A percentile compares a stretch with the other conserved stretches of the same genome.
These are phyloP conservation scores for Capitella teleta DNA, from an alignment of 1,140 invertebrate genomes.

Conservation along the genomic window DNA sequence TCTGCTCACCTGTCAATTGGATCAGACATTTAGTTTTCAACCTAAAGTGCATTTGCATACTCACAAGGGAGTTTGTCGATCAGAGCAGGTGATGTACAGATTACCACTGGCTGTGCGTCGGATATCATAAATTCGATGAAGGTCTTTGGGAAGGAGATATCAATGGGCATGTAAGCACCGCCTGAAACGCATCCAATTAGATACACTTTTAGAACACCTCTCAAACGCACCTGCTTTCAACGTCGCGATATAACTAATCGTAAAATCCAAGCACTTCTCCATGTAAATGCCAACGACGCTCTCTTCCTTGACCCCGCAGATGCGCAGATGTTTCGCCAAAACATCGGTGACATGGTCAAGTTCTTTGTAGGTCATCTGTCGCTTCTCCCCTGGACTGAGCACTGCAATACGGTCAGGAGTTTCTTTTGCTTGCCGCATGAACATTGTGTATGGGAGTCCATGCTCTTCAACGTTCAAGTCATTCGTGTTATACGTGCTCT, in stretches of 20 bases:
- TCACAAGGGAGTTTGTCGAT: constrained; percentile 20
- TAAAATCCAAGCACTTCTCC: constrained; percentile 39
- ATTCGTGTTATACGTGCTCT: no score
- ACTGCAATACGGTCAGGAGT: constrained; percentile 28
- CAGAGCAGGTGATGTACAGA: constrained; percentile 27
- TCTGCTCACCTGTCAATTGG: not conserved
- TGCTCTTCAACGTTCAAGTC: constrained; percentile 24
- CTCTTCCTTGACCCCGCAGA: constrained; percentile 22
- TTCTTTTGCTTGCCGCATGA: constrained; percentile 20
- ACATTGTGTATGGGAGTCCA: constrained; percentile 30
- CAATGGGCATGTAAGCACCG: constrained; percentile 43
- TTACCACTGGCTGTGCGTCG: constrained; percentile 34
- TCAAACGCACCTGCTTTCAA: constrained; percentile 40
- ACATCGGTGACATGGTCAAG: constrained; percentile 24
- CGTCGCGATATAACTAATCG: constrained; percentile 44
- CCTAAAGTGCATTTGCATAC: not conserved
- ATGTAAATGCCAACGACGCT: constrained; percentile 41
- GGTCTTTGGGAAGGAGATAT: constrained; percentile 43
- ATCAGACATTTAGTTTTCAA: not conserved
- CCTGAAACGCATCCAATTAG: constrained; percentile 20
- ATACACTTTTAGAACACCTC: not conserved
- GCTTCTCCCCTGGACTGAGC: constrained; percentile 18
- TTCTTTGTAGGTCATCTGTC: constrained; percentile 23
- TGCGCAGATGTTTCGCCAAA: constrained; percentile 19
- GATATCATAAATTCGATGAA: constrained; percentile 34